Evolutionary conservation across 2,113 vertebrate species (phyloP).

Genomic region (Microcebus jonahi): DNA sequence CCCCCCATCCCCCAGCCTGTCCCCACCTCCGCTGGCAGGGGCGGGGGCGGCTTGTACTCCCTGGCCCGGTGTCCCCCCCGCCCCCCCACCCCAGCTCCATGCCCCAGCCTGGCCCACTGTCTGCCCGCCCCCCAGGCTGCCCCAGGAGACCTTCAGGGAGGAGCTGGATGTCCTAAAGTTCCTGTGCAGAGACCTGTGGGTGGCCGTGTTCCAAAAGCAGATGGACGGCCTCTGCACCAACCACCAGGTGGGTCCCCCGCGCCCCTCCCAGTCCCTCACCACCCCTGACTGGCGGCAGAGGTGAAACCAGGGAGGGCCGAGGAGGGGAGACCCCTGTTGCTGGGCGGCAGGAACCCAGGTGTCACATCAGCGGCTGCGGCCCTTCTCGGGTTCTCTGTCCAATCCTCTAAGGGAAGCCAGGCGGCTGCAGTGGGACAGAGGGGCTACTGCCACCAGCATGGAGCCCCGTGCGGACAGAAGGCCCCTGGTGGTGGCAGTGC

Average conservation of each 20-base stretch:
- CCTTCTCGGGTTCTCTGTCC: not conserved
- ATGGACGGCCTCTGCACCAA: slow-evolving; percentile 92
- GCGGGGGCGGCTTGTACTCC: not conserved
- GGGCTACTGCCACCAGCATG: not conserved
- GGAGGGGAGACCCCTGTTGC: not conserved
- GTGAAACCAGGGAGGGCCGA: rapidly evolving
- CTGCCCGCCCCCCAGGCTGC: slow-evolving; percentile 82
- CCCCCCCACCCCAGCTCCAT: not conserved
- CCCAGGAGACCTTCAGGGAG: slow-evolving; percentile 90
- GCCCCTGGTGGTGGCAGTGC: rapidly evolving
- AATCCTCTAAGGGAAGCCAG: not conserved
- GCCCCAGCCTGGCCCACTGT: not conserved
- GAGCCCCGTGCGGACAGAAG: too few species aligned
- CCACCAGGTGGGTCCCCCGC: slow-evolving; percentile 87
- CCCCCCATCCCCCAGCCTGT: rapidly evolving
- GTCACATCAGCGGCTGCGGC: rapidly evolving
- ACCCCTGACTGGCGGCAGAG: too few species aligned
- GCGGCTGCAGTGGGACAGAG: not conserved
- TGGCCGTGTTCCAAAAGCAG: slow-evolving; percentile 89
- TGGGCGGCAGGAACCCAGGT: too few species aligned
- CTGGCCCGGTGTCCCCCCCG: too few species aligned
- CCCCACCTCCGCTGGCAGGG: not conserved
- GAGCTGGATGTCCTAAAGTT: slow-evolving; percentile 93
- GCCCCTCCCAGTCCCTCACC: rapidly evolving
- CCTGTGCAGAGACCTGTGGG: slow-evolving; percentile 93